Base-by-base conservation (phyloP, 2,888 invertebrate genomes). In the Tetragonisca angustula region DNA sequence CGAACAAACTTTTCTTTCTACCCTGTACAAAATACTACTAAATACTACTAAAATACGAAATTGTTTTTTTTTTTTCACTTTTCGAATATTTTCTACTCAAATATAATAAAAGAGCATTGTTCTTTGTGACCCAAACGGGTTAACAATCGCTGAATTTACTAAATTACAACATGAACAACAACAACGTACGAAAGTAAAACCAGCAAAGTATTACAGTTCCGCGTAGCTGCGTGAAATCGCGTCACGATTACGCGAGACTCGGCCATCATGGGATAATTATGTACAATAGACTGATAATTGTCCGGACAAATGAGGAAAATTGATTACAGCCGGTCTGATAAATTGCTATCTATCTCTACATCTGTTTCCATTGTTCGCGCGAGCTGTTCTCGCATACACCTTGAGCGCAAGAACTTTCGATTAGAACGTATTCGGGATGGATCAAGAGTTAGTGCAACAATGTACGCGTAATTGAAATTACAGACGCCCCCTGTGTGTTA, bases 361-460 rank as follows among this genome's bases (percentile, higher is more conserved):
- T 50, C 76, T 68, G 68, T 56, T 76, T 27, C 68, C 49, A 59
- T 68, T 68, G 50, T 68, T 36, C 50, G 15, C 21, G 50, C 15
- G 59, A 69, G 62, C 61, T 62, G 69, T 76, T 76, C n/a, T 69
- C 76, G 52, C 76, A 52, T 59, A 68, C 50, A 61, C 36, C 68
- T 68, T 59, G 32, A 32, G 24, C 59, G 36, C 50, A 76, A 76
- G 68, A 76, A 76, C 76, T 68, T 61, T 50, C 68, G 50, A 76
- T 76, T 61, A 68, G 43, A 43, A 9, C 68, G 32, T 1, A 49
- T 6, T 43, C 49, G 3, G 19, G 68, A 50, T 76, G 76, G 43
- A 76, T 76, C n/a, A 68, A 76, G 50, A 59, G 68, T 68, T 61
- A 50, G 32, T 9, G n/a, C n/a, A 50, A 17, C 19, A 21, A 17